These are phyloP conservation scores for Donacobius atricapilla DNA, from an alignment of 2,113 vertebrate genomes.

Conservation along the genomic window DNA sequence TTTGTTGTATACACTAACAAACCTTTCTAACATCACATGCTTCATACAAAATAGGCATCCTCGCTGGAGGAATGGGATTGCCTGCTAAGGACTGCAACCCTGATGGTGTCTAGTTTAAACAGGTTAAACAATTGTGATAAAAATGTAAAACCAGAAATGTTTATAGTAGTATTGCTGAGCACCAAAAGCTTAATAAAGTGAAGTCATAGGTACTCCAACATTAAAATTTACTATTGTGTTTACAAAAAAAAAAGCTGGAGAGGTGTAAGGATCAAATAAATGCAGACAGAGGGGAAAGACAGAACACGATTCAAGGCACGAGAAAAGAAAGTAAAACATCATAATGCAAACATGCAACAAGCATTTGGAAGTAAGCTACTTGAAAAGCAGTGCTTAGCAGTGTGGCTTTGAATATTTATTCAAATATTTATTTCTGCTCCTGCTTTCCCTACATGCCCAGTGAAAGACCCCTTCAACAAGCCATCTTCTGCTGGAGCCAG, in stretches of 20 bases:
- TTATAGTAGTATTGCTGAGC: not conserved
- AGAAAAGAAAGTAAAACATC: not conserved
- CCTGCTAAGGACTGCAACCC: not conserved
- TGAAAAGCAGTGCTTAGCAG: not conserved
- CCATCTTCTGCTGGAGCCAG: not conserved
- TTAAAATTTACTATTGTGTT: not conserved
- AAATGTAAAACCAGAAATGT: not conserved
- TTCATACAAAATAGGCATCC: conserved; percentile 31
- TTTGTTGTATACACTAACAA: not conserved
- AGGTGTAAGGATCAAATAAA: not conserved
- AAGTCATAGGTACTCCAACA: not conserved
- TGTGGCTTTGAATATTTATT: not conserved
- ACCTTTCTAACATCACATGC: not conserved
- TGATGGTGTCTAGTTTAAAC: not conserved
- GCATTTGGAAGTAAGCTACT: not conserved
- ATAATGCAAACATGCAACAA: not conserved
- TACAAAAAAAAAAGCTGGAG: not conserved
- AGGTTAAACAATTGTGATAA: not conserved
- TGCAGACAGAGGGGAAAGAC: not conserved
- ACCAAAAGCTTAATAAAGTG: not conserved
- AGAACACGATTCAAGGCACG: not conserved
- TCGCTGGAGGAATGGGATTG: not conserved
- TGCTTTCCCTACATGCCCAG: not conserved
- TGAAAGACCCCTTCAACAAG: not conserved
- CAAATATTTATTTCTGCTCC: not conserved